These are phyloP conservation scores for Lanistes nyassanus DNA, from an alignment of 1,140 invertebrate genomes.

Conservation along the genomic window DNA sequence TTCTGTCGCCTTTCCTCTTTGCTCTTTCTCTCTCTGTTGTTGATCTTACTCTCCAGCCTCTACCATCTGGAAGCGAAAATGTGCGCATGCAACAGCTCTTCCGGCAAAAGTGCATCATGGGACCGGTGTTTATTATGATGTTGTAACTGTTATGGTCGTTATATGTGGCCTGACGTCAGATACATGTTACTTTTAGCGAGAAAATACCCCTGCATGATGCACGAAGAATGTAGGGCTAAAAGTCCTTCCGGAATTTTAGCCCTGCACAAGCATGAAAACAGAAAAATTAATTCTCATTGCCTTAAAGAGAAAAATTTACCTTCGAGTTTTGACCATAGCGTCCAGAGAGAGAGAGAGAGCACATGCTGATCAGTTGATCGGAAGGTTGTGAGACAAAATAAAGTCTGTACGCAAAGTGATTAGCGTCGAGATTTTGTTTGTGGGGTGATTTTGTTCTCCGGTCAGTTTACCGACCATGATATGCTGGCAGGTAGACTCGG, in stretches of 20 bases:
- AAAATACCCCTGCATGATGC: no score
- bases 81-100: not conserved
- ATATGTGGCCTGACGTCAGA: not conserved
- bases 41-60: not conserved
- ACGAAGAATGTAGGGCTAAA: no score
- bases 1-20: not conserved
- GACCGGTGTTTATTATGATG: not conserved
- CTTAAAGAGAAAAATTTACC: not conserved
- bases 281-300: no score
- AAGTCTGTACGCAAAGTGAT: not conserved
- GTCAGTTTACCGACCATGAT: not conserved
- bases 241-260: no score
- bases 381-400: no score
- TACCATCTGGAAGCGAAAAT: conserved; percentile 6
- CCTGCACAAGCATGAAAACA: no score
- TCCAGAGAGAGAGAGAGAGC: conserved; percentile 13
- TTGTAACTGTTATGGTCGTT: not conserved
- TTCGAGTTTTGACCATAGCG: not conserved
- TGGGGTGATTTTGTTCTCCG: not conserved
- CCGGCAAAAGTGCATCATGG: not conserved
- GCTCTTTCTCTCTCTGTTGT: not conserved
- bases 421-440: not conserved
- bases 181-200: not conserved
- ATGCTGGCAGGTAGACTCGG: not conserved
- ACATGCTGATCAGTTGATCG: no score